Conservation (phyloP, 1,140 invertebrate species). For the Aphidius gifuensis region DNA sequence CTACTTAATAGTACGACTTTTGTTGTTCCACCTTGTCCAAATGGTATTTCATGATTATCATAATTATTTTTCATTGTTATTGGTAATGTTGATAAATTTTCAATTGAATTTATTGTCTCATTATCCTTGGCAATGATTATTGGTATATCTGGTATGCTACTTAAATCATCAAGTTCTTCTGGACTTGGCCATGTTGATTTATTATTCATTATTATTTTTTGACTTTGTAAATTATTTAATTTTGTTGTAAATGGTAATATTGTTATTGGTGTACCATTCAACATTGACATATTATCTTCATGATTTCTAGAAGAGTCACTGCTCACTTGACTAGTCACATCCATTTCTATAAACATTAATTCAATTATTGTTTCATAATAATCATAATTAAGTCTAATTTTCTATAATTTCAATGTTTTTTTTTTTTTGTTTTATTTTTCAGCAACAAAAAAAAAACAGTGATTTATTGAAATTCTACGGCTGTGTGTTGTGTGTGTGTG, state of each 20-base stretch:
- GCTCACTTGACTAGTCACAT: no score
- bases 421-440: no score
- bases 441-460: no score
- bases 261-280: conserved; percentile 27
- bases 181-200: conserved; percentile 29
- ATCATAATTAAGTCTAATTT: no score
- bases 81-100: conserved; percentile 31
- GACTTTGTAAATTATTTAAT: conserved; percentile 34
- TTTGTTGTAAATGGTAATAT: conserved; percentile 35
- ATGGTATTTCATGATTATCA: conserved; percentile 21
- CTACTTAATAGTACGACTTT: no score
- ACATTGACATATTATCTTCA: background rate
- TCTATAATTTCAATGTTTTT: no score
- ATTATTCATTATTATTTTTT: conserved; percentile 50
- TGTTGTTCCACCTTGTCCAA: background rate
- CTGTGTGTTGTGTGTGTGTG: no score
- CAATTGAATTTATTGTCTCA: conserved; percentile 50
- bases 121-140: conserved; percentile 67
- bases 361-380: no score
- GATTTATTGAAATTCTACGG: no score
- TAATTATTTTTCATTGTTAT: conserved; percentile 27
- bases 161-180: conserved; percentile 45
- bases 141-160: conserved; percentile 65
- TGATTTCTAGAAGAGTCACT: no score
- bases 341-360: no score